These are phyloP conservation scores for Volucella bombylans DNA, from an alignment of 2,888 invertebrate species.

Conservation along the genomic window DNA sequence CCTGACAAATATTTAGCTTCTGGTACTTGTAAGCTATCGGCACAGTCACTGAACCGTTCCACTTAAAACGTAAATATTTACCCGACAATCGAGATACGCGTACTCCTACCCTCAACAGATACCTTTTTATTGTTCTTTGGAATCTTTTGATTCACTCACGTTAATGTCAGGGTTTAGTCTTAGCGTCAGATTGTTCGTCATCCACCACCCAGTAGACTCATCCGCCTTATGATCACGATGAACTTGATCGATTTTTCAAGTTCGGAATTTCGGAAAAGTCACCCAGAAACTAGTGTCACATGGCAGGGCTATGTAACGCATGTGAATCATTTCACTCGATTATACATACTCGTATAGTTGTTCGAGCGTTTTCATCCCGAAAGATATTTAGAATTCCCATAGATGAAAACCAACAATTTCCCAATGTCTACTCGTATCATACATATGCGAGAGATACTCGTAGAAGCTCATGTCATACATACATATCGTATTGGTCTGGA, in stretches of 20 bases:
- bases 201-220: conserved; percentile 1
- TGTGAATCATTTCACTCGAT: no score
- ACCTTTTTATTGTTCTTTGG: no score
- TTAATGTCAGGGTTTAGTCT: background rate
- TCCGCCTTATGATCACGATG: conserved; percentile 29
- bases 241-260: conserved; percentile 11
- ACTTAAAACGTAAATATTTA: conserved; percentile 52
- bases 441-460: background rate
- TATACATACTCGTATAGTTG: conserved; percentile 6
- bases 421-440: background rate
- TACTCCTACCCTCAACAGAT: background rate
- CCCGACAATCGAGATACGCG: background rate
- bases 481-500: conserved; percentile 26
- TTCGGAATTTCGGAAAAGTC: no score
- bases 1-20: conserved; percentile 62
- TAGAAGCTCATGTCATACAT: no score
- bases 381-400: conserved; percentile 5
- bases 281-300: no score
- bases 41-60: conserved; percentile 34
- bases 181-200: conserved; percentile 6
- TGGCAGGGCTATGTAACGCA: no score
- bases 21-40: conserved; percentile 35
- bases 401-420: conserved; percentile 11
- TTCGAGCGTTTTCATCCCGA: conserved; percentile 1
- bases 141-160: no score